Base-by-base conservation (phyloP, 2,797 vertebrate species). In the Valencia hispanica region DNA sequence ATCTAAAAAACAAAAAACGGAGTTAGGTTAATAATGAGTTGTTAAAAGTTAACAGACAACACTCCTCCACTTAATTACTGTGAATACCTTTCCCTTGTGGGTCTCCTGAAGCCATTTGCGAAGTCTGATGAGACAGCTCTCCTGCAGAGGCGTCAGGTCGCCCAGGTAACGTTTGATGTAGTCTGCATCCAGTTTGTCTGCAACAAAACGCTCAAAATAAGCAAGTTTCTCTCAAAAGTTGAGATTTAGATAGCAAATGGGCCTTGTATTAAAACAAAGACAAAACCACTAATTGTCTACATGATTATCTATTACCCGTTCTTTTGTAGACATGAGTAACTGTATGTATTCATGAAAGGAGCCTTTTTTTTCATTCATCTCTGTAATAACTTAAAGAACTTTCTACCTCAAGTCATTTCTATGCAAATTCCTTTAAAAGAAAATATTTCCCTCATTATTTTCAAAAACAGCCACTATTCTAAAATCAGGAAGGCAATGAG, bases 111-210 rank as follows among this genome's bases (percentile, higher is more conserved):
- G 96, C 97, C 98, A 99, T 88, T 96, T 96, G 32, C 98, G 96
- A 68, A 99, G 96, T 17, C 97, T 94, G 89, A 99, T 99, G 68
- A 99, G 96, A 89, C 98, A 99, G 94, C 98, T 99, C 91, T 99
- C 98, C 92, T 99, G 98, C 81, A 99, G 94, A 0, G 98, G 98
- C 0, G 97, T 99, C 91, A 99, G 91, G 92, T 99, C 98, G 0
- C 98, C 98, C 83, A 99, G 93, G 88, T 99, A 99, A 27, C 98
- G 95, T 88, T 97, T 97, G 91, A 99, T 99, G 91, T 99, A 99
- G 89, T 99, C 98, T 2, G 98, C 97, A 0, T 99, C 98, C 17
- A 99, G 82, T 79, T 99, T 99, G 87, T 99, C 98, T 99, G 80
- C 18, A 82, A 74, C 59, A 81, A 51, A 85, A 79, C 18, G 22